Conservation (phyloP, 2,888 invertebrate species). For the Synanthedon vespiformis region DNA sequence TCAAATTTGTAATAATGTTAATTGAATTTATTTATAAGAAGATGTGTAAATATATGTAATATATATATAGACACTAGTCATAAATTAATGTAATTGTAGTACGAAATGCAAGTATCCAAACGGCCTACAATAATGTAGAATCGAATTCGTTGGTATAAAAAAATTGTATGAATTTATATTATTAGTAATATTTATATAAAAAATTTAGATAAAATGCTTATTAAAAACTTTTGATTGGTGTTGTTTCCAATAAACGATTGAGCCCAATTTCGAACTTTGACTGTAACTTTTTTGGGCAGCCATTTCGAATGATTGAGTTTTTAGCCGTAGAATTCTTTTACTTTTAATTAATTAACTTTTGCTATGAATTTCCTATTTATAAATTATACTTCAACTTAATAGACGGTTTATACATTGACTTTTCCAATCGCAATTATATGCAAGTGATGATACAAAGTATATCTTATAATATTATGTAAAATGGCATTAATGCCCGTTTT, state of each 20-base stretch:
- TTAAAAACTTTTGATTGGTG: constrained; percentile 20
- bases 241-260: constrained; percentile 36
- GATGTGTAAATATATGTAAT: too few species aligned
- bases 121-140: constrained; percentile 29
- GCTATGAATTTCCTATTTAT: background rate
- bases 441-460: too few species aligned
- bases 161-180: background rate
- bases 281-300: background rate
- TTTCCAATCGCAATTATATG: too few species aligned
- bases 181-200: constrained; percentile 2
- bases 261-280: constrained; percentile 53
- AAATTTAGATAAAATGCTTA: constrained; percentile 6
- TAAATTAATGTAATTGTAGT: background rate
- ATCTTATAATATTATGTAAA: too few species aligned
- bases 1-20: too few species aligned
- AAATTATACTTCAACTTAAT: too few species aligned
- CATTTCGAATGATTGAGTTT: background rate
- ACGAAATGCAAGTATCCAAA: constrained; percentile 42
- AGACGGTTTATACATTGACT: too few species aligned
- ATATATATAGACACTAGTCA: too few species aligned
- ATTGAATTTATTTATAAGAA: too few species aligned
- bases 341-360: background rate
- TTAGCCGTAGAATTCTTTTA: background rate
- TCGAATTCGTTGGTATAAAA: background rate
- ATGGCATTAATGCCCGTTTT: too few species aligned